Percentiles rank a stretch among this genome's conserved stretches.
These are phyloP conservation scores for Yasuhikotakia modesta DNA, from an alignment of 2,797 vertebrate genomes.

Conservation along the genomic window DNA sequence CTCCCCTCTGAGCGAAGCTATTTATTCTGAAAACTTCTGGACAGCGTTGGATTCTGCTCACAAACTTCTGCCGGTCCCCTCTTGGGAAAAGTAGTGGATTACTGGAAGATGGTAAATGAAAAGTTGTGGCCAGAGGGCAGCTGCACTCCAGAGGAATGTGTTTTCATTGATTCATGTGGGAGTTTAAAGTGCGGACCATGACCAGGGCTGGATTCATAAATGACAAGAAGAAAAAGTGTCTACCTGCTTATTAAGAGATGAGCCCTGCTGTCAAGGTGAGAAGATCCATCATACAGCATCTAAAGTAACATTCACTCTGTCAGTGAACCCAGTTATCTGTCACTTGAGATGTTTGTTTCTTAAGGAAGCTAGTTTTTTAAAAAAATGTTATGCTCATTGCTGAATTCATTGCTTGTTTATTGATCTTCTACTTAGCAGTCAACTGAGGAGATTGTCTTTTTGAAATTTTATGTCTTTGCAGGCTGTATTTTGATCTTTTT, in stretches of 20 bases:
- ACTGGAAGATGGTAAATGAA: constrained; percentile 1
- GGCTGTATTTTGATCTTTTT: background rate
- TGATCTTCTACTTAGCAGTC: no score
- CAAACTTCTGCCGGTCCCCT: constrained; percentile 32
- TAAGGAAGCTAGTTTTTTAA: no score
- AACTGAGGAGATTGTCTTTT: background rate
- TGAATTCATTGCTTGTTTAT: background rate
- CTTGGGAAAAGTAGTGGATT: constrained; percentile 45
- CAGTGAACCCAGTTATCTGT: background rate
- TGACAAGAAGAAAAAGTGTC: background rate
- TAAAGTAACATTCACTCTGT: background rate
- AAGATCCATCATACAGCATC: background rate
- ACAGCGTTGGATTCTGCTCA: constrained; percentile 33
- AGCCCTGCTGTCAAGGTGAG: background rate
- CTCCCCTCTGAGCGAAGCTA: background rate
- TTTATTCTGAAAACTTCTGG: constrained; percentile 23
- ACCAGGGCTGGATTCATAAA: constrained; percentile 1
- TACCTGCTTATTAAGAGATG: constrained; percentile 9
- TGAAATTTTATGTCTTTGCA: no score
- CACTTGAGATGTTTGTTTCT: background rate
- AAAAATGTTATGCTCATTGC: no score
- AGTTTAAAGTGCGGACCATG: background rate
- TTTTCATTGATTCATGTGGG: background rate
- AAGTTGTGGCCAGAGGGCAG: constrained; percentile 19
- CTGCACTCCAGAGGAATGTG: constrained; percentile 25